Base-by-base conservation (phyloP, 2,797 vertebrate species). In the Caiman crocodilus region DNA sequence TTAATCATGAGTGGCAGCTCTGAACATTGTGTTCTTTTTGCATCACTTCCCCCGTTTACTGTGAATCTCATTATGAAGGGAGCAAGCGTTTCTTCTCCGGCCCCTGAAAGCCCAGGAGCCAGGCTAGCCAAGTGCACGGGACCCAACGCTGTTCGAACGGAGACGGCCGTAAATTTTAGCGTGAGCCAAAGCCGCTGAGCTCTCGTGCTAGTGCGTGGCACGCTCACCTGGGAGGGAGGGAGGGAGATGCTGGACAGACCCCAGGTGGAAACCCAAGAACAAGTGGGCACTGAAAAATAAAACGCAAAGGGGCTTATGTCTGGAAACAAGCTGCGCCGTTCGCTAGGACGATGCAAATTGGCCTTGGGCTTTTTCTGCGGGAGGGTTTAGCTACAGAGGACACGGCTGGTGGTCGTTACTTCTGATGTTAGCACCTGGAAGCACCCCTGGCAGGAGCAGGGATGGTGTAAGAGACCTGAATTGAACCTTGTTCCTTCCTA, bases 1-100 rank as follows among this genome's bases (percentile, higher is more conserved):
- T 97, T 97, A 96, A 96, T 96, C 76, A 60, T 97, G 97, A 98
- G 95, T 97, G 97, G 93, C 97, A 97, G 95, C 91, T 96, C 89
- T 97, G 97, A 97, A 97, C 97, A 97, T 96, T 96, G 95, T 97
- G 94, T 95, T 97, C 96, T 97, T 97, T 97, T 97, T 97, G 96
- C 96, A 95, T 97, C 94, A 11, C 97, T 97, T 97, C 93, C 92
- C 9, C 14, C 96, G 95, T 98, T 97, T 97, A 95, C 92, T 95
- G 96, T 88, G 96, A 96, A 97, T 97, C 96, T 97, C 96, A 98
- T 97, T 97, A 97, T 0, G 80, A 95, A 93, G 90, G 85, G 96
- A 94, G 90, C 86, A 94, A 94, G 85, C 95, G 90, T 97, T 93
- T 95, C 91, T 97, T 95, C 95, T 88, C 84, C 96, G 95, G 87